Base-by-base conservation (phyloP, 2,113 vertebrate species). In the Alexandromys fortis region DNA sequence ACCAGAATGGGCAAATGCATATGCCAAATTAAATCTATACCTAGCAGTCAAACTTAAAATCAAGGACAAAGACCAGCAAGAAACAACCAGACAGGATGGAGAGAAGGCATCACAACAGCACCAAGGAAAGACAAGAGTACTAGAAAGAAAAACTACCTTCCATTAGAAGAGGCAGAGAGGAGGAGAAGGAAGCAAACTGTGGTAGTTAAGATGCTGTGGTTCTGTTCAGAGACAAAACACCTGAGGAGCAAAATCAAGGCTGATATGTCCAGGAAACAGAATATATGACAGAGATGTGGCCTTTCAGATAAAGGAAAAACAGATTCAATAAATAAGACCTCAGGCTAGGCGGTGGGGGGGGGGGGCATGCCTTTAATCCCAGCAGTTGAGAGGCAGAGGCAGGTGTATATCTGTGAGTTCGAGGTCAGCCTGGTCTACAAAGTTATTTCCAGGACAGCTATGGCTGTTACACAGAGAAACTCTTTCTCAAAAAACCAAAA, bases 271-370 rank as follows among this genome's bases (percentile, higher is more conserved):
- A 21, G 35, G 42, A 90, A 88, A 68, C 1, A 55, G 28, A 12
- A 86, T 17, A 90, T 30, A 52, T 21, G n/a, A 92, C 9, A 92
- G 30, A 90, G 1, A 89, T 42, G 14, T 33, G 33, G 22, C 30
- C 87, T 58, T 87, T 83, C 70, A 86, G 58, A 21, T 90, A 75
- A 90, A 94, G 47, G 35, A 94, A 88, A 86, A 92, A 65, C 12
- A 2, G 19, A 81, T 86, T 90, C 77, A 88, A 63, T 65, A 92
- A 76, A 93, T 58, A 55, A 42, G 42, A 79, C n/a, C 22, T 52
- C 42, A 58, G 58, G 58, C 58, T 58, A 58, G 58, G 6, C 5
- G 58, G 58, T 58, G 58, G 58, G n/a, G n/a, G n/a, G n/a, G n/a
- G n/a, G 1, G 5, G 19, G 0, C 58, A 58, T 4, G 19, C 19